A percentile compares a stretch with the other conserved stretches of the same genome.
These are phyloP conservation scores for Natator depressus DNA, from an alignment of 2,113 vertebrate genomes.

Conservation along the genomic window DNA sequence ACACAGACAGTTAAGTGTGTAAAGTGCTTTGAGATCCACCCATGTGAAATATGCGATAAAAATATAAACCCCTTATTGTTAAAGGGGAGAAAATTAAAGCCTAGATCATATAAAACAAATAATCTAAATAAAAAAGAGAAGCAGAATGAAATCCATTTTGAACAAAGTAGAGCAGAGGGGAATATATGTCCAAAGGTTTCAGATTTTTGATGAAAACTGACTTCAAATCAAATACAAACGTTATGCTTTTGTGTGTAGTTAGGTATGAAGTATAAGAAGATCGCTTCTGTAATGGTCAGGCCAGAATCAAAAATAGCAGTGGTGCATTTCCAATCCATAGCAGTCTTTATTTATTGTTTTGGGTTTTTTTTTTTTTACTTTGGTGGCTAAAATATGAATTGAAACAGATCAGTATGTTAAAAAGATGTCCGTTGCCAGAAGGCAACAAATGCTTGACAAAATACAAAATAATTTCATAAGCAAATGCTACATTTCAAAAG, in stretches of 20 bases:
- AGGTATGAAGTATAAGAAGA: background rate
- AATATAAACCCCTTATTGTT: background rate
- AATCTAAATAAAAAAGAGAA: accelerated
- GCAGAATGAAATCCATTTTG: accelerated
- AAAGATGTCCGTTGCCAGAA: too few relatives aligned
- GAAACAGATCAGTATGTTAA: accelerated
- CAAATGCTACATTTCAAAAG: background rate
- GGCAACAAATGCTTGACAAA: accelerated
- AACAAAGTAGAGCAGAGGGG: too few relatives aligned
- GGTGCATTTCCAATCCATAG: background rate
- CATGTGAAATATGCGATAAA: accelerated
- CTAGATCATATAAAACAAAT: background rate
- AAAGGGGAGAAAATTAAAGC: background rate
- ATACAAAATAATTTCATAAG: background rate
- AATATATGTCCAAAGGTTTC: background rate
- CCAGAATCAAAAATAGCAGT: background rate
- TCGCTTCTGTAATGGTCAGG: accelerated
- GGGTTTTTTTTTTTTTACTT: background rate
- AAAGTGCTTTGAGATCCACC: accelerated
- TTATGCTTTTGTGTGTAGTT: accelerated
- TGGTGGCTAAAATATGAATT: background rate
- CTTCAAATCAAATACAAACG: background rate
- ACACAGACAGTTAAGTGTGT: background rate
- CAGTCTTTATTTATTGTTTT: background rate
- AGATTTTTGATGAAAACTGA: accelerated